phyloP scores from a whole-genome alignment of 1,140 invertebrate species.

The Drosophila saltans region DNA sequence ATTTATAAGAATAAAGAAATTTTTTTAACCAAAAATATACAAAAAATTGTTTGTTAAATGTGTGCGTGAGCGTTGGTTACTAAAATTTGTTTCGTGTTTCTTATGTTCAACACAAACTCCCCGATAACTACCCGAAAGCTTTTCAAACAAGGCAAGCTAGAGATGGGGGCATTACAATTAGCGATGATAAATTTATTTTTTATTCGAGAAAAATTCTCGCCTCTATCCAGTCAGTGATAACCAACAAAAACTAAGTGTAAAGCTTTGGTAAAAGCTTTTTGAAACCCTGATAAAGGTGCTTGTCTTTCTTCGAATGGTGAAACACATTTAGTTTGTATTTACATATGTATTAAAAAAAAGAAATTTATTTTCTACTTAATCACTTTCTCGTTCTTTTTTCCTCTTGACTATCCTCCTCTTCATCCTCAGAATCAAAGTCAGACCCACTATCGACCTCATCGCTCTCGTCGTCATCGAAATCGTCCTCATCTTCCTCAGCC shows the following conservation, averaged over 20 bases:
- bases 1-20: too few relatives aligned
- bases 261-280: neutral
- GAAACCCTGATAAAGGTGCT: neutral
- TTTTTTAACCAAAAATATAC: too few relatives aligned
- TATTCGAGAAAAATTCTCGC: neutral
- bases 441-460: conserved; percentile 44
- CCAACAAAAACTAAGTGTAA: neutral
- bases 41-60: too few relatives aligned
- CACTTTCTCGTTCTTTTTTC: conserved; percentile 6
- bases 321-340: neutral
- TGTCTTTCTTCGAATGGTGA: neutral
- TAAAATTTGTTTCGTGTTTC: too few relatives aligned
- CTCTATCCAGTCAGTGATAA: neutral
- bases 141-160: neutral
- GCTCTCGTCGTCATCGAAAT: conserved; percentile 41
- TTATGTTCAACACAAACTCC: too few relatives aligned
- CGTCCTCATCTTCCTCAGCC: conserved; percentile 66
- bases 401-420: conserved; percentile 38
- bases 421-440: conserved; percentile 50
- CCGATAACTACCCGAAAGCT: neutral
- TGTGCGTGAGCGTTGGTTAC: too few relatives aligned
- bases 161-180: neutral
- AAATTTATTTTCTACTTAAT: conserved; percentile 37
- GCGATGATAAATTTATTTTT: neutral
- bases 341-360: neutral